These are phyloP conservation scores for Eriocheir sinensis DNA, from an alignment of 1,140 invertebrate species.

Conservation along the genomic window DNA sequence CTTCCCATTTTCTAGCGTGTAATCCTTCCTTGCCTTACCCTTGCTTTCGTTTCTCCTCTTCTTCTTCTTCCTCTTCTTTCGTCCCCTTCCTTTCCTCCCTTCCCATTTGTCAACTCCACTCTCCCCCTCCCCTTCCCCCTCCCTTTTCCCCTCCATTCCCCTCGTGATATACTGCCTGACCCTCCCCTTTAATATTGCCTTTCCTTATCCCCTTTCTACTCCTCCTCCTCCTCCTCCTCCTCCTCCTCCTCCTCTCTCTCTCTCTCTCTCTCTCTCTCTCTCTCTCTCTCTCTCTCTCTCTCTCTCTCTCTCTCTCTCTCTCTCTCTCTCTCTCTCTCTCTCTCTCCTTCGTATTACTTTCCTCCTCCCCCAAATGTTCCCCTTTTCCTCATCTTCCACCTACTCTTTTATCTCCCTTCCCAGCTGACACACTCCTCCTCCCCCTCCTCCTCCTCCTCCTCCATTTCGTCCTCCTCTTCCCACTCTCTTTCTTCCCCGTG, in stretches of 20 bases:
- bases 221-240: too few species aligned
- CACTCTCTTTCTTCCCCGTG: not conserved
- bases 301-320: not conserved
- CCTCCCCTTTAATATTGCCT: too few species aligned
- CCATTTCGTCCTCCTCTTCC: not conserved
- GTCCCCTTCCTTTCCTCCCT: not conserved
- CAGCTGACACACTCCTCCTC: not conserved
- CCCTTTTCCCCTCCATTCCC: not conserved
- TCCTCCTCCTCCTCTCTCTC: too few species aligned
- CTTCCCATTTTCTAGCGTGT: too few species aligned
- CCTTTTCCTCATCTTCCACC: not conserved
- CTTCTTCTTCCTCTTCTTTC: not conserved
- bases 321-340: not conserved
- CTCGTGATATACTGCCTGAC: not conserved
- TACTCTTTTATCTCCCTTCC: not conserved
- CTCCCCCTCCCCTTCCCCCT: too few species aligned
- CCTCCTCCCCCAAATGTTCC: not conserved
- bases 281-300: too few species aligned
- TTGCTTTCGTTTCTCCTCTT: not conserved
- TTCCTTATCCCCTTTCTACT: too few species aligned
- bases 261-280: not conserved
- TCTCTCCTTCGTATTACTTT: not conserved
- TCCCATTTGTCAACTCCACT: not conserved
- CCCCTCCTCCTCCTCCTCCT: not conserved
- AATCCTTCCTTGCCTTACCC: not conserved